Evolutionary conservation across 64 coral and sea anemone genomes (phyloP), one percentile per base, ranked within the genome.

Genomic region (Catalaphyllia jardinei): DNA sequence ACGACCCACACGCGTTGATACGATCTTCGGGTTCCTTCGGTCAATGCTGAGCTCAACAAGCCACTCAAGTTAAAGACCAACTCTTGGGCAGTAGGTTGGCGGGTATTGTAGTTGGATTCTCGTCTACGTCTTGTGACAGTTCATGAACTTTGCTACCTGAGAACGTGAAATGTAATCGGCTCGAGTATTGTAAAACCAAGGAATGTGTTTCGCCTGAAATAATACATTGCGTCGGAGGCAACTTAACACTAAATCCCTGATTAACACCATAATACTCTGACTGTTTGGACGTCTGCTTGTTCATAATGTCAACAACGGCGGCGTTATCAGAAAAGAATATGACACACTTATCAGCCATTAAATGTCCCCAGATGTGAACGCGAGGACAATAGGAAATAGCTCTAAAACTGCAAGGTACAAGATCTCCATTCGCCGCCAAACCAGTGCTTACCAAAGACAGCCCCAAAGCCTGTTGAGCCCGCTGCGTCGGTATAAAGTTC

Each of bases 371-470:
- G 8, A 65, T 42, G 4, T 83, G 22, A 83, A 2, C 16, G 60
- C 57, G 18, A 83, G 31, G 25, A 83, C 80, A 22, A 83, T 83
- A 4, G 80, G 60, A 78, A 52, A 78, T 9, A 78, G 19, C 14
- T 78, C 77, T 77, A 72, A 54, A 18, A 73, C 17, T 2, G 88
- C 38, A 9, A 89, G 14, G 79, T 89, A 8, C 51, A 67, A 5
- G 29, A 29, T 63, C 77, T 62, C 87, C 87, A 88, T 12, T 8
- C 24, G 5, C 87, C 74, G 31, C 62, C 8, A 0, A 88, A 75
- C 87, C 87, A 88, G 51, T 78, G 57, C n/a, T 55, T 88, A 11
- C 87, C 87, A 49, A 86, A 86, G 12, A 54, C 57, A 30, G 87
- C 87, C 9, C 87, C 87, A 30, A 17, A 89, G 9, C 87, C 57